phyloP scores from a whole-genome alignment of 2,113 vertebrate genomes.

The Equus przewalskii region DNA sequence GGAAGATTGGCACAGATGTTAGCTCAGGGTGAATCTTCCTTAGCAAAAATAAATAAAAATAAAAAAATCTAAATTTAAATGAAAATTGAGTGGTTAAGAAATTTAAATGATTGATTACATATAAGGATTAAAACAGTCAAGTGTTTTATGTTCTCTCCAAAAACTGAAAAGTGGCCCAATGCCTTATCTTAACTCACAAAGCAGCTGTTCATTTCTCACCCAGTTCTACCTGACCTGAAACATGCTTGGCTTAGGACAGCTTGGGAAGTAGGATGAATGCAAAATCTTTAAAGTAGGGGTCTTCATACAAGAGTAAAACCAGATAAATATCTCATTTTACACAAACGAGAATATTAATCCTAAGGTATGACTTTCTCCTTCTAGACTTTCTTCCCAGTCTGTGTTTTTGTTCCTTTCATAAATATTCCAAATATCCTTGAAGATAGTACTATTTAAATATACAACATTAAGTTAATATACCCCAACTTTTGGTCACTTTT shows the following conservation, averaged over 20 bases:
- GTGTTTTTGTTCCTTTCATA: conserved; percentile 8
- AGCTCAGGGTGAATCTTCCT: no score
- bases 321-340: neutral
- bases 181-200: conserved; percentile 31
- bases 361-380: neutral
- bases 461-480: neutral
- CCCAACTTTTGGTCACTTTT: neutral
- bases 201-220: conserved; percentile 35
- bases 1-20: no score
- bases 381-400: neutral
- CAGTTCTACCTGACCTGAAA: conserved; percentile 42
- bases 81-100: neutral
- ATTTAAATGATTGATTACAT: conserved; percentile 30
- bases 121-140: neutral
- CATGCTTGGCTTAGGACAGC: neutral
- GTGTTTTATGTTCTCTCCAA: conserved; percentile 37
- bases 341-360: neutral
- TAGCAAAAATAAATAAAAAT: neutral
- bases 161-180: neutral
- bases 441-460: neutral
- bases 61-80: conserved; percentile 45
- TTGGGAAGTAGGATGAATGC: neutral
- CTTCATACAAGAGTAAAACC: neutral
- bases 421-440: conserved; percentile 10
- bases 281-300: neutral